Evolutionary conservation across 2,113 vertebrate genomes (phyloP).

Genomic region (Dromaius novaehollandiae): DNA sequence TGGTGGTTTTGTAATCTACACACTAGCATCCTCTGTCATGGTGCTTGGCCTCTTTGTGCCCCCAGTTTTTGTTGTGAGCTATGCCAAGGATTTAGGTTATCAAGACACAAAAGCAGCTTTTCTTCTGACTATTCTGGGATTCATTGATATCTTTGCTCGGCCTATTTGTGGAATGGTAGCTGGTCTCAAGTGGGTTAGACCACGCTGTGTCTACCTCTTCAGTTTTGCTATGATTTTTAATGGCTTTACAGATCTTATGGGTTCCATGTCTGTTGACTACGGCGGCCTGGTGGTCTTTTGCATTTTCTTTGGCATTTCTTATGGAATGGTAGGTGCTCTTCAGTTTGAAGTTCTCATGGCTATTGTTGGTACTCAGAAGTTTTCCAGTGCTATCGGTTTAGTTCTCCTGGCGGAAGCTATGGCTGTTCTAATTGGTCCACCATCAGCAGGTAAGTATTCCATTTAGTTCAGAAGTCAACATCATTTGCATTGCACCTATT

Average conservation of each 20-base stretch:
- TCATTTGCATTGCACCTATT: not conserved
- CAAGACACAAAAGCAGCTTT: constrained; percentile 90
- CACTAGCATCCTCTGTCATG: constrained; percentile 91
- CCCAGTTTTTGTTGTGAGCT: constrained; percentile 93
- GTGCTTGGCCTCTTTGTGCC: constrained; percentile 96
- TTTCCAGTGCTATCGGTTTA: constrained; percentile 94
- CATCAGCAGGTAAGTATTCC: constrained; percentile 84
- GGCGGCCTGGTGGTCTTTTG: constrained; percentile 87
- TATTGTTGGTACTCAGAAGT: constrained; percentile 92
- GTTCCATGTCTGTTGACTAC: constrained; percentile 84
- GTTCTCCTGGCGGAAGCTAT: constrained; percentile 92
- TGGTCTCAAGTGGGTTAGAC: constrained; percentile 87
- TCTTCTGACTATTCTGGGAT: constrained; percentile 90
- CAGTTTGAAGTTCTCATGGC: constrained; percentile 98
- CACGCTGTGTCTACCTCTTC: constrained; percentile 92
- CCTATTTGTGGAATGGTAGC: constrained; percentile 88
- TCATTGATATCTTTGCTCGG: constrained; percentile 93
- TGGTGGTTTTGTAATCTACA: constrained; percentile 89
- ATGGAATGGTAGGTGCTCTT: constrained; percentile 96
- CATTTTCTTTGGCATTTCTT: constrained; percentile 96
- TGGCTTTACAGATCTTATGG: constrained; percentile 88
- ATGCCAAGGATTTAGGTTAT: constrained; percentile 89
- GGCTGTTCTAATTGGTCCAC: constrained; percentile 92
- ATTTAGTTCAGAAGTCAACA: not conserved
- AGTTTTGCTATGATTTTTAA: constrained; percentile 96